phyloP scores from a whole-genome alignment of 2,888 invertebrate species.

The Augochlorella aurata region DNA sequence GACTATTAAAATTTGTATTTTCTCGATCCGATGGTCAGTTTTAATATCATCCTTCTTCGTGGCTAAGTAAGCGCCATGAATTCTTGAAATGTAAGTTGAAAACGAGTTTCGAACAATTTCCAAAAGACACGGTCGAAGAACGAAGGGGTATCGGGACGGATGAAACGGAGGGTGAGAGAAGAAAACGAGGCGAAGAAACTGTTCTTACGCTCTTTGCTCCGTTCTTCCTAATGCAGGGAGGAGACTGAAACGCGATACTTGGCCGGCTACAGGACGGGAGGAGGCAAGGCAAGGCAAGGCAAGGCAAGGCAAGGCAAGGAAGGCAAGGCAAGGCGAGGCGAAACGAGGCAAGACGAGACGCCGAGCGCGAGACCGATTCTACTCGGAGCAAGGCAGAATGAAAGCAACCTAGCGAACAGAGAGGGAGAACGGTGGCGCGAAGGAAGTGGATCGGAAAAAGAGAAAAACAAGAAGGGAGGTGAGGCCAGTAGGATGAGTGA shows the following conservation, averaged over 20 bases:
- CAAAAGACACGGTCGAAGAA: not conserved
- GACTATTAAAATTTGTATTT: too few relatives aligned
- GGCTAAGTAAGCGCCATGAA: not conserved
- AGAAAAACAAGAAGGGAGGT: conserved; percentile 48
- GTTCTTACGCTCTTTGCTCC: conserved; percentile 4
- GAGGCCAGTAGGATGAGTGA: conserved; percentile 50
- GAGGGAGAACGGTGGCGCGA: conserved; percentile 50
- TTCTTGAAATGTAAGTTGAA: not conserved
- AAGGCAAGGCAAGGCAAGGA: not conserved
- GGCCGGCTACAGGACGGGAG: conserved; percentile 44
- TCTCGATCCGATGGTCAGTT: too few relatives aligned
- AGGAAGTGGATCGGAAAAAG: conserved; percentile 52
- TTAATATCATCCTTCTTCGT: too few relatives aligned
- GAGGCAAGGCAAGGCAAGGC: not conserved
- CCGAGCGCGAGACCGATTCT: conserved; percentile 41
- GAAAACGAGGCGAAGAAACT: conserved; percentile 10
- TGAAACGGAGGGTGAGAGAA: conserved; percentile 2
- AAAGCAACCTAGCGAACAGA: conserved; percentile 44
- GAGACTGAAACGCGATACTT: conserved; percentile 75
- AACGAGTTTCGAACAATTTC: too few relatives aligned
- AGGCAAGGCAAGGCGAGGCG: not conserved
- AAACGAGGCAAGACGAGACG: not conserved
- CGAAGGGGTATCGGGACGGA: not conserved
- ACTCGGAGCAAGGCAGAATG: conserved; percentile 49
- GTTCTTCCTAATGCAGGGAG: conserved; percentile 43